These are phyloP conservation scores for Agriopis aurantiaria DNA, from an alignment of 2,888 invertebrate species.

Conservation along the genomic window DNA sequence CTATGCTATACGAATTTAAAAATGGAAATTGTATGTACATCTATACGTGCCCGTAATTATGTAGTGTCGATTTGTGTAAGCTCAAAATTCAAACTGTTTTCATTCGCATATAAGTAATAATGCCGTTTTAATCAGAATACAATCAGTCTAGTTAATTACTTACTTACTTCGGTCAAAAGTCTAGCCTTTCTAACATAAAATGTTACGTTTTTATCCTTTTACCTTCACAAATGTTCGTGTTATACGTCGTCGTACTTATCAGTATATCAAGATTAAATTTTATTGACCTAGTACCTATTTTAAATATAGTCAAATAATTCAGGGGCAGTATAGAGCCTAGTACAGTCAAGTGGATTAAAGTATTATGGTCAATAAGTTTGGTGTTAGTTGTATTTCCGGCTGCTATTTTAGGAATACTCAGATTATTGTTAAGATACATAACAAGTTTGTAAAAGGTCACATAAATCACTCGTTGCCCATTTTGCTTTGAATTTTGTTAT, in stretches of 20 bases:
- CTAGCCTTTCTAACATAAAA: too few species aligned
- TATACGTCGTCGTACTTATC: not conserved
- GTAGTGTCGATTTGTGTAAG: too few species aligned
- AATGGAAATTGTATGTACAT: too few species aligned
- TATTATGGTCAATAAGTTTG: slow-evolving; percentile 13
- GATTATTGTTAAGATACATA: slow-evolving; percentile 24
- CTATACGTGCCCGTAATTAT: too few species aligned
- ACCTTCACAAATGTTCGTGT: not conserved
- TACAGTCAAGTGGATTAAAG: slow-evolving; percentile 12
- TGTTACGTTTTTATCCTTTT: too few species aligned
- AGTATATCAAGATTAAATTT: not conserved
- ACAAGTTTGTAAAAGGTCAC: slow-evolving; percentile 25
- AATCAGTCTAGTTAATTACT: too few species aligned
- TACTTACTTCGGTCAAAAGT: too few species aligned
- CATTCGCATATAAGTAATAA: too few species aligned
- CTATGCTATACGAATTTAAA: too few species aligned
- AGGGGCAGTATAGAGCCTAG: not conserved
- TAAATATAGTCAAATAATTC: not conserved
- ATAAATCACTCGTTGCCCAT: slow-evolving; percentile 15
- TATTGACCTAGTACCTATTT: not conserved
- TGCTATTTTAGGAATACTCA: slow-evolving; percentile 17
- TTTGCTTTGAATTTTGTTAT: slow-evolving; percentile 5
- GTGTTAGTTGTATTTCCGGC: slow-evolving; percentile 17
- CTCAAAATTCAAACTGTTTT: too few species aligned
- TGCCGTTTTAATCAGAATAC: too few species aligned